A percentile compares a stretch with the other conserved stretches of the same genome.
phyloP scores from a whole-genome alignment of 1,140 invertebrate species.

The Drosophila kanapiae region DNA sequence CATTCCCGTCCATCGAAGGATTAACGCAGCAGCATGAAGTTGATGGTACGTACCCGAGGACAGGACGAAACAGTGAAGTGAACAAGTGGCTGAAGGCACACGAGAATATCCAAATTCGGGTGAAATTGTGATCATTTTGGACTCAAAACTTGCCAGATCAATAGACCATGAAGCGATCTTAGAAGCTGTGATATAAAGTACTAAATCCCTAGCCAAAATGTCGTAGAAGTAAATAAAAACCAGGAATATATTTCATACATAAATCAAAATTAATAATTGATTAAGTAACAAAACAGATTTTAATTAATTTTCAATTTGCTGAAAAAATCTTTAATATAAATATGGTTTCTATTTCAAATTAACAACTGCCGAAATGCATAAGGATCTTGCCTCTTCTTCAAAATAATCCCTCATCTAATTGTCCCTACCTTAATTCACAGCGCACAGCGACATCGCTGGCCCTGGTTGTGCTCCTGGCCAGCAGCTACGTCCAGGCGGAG shows the following conservation, averaged over 20 bases:
- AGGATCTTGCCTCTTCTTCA: not conserved
- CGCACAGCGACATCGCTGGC: slow-evolving; percentile 86
- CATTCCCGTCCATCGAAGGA: slow-evolving; percentile 60
- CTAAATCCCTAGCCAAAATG: not conserved
- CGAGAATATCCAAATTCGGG: not conserved
- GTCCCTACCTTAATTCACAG: slow-evolving; percentile 49
- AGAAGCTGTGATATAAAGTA: not conserved
- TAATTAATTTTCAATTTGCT: not conserved
- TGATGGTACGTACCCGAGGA: slow-evolving; percentile 67
- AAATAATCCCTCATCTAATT: not conserved
- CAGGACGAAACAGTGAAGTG: slow-evolving; percentile 35
- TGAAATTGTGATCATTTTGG: not conserved
- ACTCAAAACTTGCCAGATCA: not conserved
- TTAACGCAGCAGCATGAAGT: slow-evolving; percentile 74
- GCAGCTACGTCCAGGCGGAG: slow-evolving; percentile 82
- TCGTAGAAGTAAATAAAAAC: not conserved
- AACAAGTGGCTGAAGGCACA: slow-evolving; percentile 33
- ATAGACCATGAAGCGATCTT: too few species aligned
- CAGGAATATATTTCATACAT: too few species aligned
- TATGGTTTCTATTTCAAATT: not conserved
- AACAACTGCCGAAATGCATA: not conserved
- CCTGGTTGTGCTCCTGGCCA: slow-evolving; percentile 85
- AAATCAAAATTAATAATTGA: not conserved
- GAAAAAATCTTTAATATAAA: not conserved
- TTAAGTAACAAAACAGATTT: not conserved